Evolutionary conservation across 2,113 vertebrate species (phyloP).

Genomic region (Tichodroma muraria): DNA sequence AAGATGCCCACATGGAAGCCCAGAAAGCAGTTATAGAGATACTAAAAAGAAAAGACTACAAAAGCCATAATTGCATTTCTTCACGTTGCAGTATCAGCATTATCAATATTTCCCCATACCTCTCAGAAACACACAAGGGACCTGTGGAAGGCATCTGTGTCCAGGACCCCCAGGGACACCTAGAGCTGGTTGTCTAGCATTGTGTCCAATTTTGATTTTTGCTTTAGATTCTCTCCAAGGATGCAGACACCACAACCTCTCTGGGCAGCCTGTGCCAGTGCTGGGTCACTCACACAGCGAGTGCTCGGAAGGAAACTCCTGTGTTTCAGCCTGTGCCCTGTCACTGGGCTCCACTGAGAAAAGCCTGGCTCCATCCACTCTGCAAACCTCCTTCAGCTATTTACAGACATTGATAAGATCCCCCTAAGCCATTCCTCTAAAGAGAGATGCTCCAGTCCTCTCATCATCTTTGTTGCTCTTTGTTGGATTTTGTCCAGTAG

Average conservation of each 20-base stretch:
- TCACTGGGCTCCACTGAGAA: not conserved
- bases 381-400: not conserved
- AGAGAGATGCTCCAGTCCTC: not conserved
- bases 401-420: not conserved
- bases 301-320: not conserved
- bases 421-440: not conserved
- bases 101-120: not conserved
- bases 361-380: not conserved
- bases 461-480: not conserved
- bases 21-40: not conserved
- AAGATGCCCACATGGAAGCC: not conserved
- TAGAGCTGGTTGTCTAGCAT: not conserved
- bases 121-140: not conserved
- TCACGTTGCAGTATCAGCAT: not conserved
- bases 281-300: not conserved
- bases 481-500: not conserved
- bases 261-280: not conserved
- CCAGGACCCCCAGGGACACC: not conserved
- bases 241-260: not conserved
- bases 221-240: not conserved
- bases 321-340: not conserved
- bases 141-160: not conserved
- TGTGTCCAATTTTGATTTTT: too few relatives aligned
- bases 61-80: not conserved
- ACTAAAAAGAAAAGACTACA: not conserved